These are phyloP conservation scores for Helarctos malayanus DNA, from an alignment of 2,797 vertebrate genomes.

Conservation along the genomic window DNA sequence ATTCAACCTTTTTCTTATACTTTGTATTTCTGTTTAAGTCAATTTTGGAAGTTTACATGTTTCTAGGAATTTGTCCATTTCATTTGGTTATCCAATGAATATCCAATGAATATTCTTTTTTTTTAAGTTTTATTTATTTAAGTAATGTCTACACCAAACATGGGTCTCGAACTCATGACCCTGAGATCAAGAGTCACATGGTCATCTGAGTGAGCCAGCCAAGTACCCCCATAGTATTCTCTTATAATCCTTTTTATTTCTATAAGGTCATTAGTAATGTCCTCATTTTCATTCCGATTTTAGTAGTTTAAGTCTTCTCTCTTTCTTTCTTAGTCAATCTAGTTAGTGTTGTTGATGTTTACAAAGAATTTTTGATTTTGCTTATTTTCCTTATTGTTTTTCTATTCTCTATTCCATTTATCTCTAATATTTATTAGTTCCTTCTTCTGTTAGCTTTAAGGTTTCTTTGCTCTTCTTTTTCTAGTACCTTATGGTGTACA, in stretches of 20 bases:
- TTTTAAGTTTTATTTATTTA: background rate
- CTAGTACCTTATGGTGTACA: background rate
- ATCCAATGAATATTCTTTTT: too few relatives aligned
- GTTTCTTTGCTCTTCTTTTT: slow-evolving; percentile 41
- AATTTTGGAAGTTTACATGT: background rate
- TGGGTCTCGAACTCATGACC: background rate
- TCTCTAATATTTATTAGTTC: slow-evolving; percentile 18
- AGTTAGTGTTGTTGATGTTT: slow-evolving; percentile 38
- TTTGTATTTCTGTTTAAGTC: slow-evolving; percentile 40
- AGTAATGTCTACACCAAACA: background rate
- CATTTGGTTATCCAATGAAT: background rate
- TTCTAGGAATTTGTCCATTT: slow-evolving; percentile 23
- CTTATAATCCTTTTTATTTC: background rate
- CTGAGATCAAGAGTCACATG: background rate
- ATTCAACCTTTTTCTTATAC: background rate
- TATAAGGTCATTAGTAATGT: background rate
- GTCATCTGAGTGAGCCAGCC: background rate
- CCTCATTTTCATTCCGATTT: background rate
- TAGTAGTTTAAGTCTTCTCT: background rate
- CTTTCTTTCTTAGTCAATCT: background rate
- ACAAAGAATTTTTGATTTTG: background rate
- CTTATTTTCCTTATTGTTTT: background rate
- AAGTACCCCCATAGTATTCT: background rate
- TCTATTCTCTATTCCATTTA: slow-evolving; percentile 30
- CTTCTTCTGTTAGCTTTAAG: background rate